A percentile compares a stretch with the other conserved stretches of the same genome.
phyloP scores from a whole-genome alignment of 1,140 invertebrate genomes.

The Drosophila arizonae region DNA sequence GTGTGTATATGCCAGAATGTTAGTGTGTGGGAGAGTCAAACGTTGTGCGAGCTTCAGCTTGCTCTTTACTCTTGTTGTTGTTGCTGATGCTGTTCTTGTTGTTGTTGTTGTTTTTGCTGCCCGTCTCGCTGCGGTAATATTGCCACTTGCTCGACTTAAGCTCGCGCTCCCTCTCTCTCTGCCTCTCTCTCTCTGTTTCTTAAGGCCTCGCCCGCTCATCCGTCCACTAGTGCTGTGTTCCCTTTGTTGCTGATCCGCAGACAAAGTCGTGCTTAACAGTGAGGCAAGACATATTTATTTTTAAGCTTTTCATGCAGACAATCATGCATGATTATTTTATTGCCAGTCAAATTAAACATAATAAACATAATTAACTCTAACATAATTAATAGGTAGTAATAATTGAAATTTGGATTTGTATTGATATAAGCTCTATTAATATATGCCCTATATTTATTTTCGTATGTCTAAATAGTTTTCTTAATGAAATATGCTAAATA shows the following conservation, averaged over 20 bases:
- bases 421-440: too few species aligned
- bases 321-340: background rate
- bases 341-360: background rate
- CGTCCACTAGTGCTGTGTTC: slow-evolving; percentile 9
- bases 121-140: slow-evolving; percentile 54
- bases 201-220: background rate
- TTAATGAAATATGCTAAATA: too few species aligned
- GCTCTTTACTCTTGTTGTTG: slow-evolving; percentile 12
- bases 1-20: background rate
- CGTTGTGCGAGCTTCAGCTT: slow-evolving; percentile 36
- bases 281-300: background rate
- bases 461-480: too few species aligned
- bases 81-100: slow-evolving; percentile 13
- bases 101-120: slow-evolving; percentile 17
- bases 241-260: slow-evolving; percentile 44
- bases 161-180: slow-evolving; percentile 8
- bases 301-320: background rate
- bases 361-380: background rate
- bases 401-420: background rate
- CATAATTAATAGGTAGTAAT: background rate
- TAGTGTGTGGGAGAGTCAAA: slow-evolving; percentile 43
- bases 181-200: slow-evolving; percentile 6
- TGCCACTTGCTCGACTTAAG: slow-evolving; percentile 65
- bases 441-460: too few species aligned
- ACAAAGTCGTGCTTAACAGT: slow-evolving; percentile 32